A percentile compares a stretch with the other conserved stretches of the same genome.
Conservation (phyloP, 1,140 invertebrate species). For the Acyrthosiphon pisum region DNA sequence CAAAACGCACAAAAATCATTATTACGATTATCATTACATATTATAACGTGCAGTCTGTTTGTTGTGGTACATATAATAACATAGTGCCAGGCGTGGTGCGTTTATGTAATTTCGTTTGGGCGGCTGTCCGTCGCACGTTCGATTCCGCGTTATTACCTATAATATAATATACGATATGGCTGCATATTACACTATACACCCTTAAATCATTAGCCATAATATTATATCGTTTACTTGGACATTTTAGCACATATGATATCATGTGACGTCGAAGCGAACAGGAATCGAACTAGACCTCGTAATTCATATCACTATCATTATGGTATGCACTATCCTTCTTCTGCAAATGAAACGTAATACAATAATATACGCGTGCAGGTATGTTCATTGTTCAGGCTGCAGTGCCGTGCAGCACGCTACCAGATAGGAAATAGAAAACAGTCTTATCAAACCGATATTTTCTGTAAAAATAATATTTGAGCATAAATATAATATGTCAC, state of each 20-base stretch:
- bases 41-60: neutral
- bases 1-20: neutral
- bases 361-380: no score
- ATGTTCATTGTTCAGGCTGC: no score
- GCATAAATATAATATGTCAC: neutral
- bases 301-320: no score
- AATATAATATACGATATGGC: neutral
- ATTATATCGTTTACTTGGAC: neutral
- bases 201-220: neutral
- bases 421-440: neutral
- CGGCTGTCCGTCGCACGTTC: neutral
- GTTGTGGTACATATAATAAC: neutral
- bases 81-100: neutral
- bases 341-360: no score
- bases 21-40: neutral
- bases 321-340: no score
- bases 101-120: neutral
- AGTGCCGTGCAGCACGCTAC: neutral
- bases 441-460: neutral
- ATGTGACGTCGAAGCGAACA: no score
- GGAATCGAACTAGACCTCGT: no score
- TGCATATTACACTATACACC: neutral
- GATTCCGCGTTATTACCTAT: neutral
- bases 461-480: neutral
- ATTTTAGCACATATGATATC: no score